These are phyloP conservation scores for Anomalospiza imberbis DNA, from an alignment of 2,797 vertebrate species.

Conservation along the genomic window DNA sequence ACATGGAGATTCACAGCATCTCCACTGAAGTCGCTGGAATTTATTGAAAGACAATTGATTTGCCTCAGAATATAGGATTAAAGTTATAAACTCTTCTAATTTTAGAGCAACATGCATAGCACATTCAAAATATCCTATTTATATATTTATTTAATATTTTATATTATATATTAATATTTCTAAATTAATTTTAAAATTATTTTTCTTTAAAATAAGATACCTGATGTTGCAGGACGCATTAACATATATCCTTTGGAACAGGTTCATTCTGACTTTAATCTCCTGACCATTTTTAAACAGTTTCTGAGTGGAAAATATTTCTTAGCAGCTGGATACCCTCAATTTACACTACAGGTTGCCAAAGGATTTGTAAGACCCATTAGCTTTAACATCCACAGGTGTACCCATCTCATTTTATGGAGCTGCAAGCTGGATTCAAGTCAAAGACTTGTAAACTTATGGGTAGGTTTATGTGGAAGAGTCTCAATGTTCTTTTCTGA, in stretches of 20 bases:
- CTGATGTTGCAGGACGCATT: neutral
- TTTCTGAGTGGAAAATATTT: constrained; percentile 37
- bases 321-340: constrained; percentile 4
- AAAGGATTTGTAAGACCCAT: constrained; percentile 22
- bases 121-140: neutral
- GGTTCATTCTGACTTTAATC: neutral
- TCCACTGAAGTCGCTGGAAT: neutral
- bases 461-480: constrained; percentile 5
- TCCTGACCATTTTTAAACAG: neutral
- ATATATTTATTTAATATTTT: neutral
- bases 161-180: neutral
- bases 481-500: constrained; percentile 35
- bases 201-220: neutral
- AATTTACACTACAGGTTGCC: constrained; percentile 10
- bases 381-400: constrained; percentile 20
- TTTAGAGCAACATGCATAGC: neutral
- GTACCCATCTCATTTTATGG: neutral
- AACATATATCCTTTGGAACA: neutral
- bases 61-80: neutral
- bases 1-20: neutral
- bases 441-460: neutral
- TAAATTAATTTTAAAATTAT: neutral
- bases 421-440: neutral
- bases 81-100: neutral
- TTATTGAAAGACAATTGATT: neutral